Base-by-base conservation (phyloP, 2,888 invertebrate genomes). In the Harpalus rubripes region DNA sequence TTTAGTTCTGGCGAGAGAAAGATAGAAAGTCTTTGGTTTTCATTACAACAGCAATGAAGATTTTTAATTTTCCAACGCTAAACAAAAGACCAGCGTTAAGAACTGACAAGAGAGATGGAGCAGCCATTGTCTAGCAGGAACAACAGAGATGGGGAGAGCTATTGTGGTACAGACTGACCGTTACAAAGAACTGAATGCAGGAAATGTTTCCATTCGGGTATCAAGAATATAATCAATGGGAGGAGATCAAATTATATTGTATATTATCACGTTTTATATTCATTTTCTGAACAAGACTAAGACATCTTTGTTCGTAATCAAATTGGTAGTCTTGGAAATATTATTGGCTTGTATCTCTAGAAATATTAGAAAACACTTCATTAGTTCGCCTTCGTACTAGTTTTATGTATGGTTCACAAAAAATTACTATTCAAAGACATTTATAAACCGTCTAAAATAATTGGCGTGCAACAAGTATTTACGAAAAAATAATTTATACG, bases 41-140 rank as follows among this genome's bases (percentile, higher is more conserved):
- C 87, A 87, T 87, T 86, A 87, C 85, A 85, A 85, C 85, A 32
- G 86, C 86, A 86, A 87, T 87, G 87, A 86, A 87, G 86, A 87
- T 87, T 87, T 87, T 87, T 87, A 87, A 87, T 87, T 87, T 87
- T 87, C 86, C 87, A 87, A 87, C 87, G 56, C 72, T 65, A 81
- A 72, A 81, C 81, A 81, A 81, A 81, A 81, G 81, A 81, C 26
- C 16, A 26, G 81, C 81, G 81, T 68, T 58, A 68, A 52, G 68
- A 81, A 68, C 56, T 26, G 16, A 41, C 32, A 39, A 41, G n/a
- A 61, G 61, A 58, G 59, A 80, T 6, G 18, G 41, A 59, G 59
- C 32, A 61, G 59, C 10, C 8, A 16, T 76, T 72, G 44, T 32
- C 8, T 12, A 3, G n/a, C 41, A 52, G 44, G 22, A 76, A 26